Evolutionary conservation across 2,113 vertebrate species (phyloP), one percentile per base, ranked within the genome.

Genomic region (Myotis lucifugus): DNA sequence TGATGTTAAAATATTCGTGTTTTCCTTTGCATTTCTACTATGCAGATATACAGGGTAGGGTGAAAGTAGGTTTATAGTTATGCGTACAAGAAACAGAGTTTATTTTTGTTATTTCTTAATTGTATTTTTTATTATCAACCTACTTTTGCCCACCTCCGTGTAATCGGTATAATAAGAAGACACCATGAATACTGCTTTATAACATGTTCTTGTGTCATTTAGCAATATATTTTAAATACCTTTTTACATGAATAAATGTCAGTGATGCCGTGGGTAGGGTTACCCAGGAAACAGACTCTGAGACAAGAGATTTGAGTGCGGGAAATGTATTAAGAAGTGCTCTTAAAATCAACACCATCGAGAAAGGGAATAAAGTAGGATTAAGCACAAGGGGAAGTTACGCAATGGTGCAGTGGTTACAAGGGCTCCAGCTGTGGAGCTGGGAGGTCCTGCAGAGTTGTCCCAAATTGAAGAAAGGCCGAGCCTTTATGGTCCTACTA

Each of bases 161-260:
- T 85, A 81, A 85, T 85, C 59, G 46, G 27, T 76, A 76, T 85
- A 84, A 83, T 83, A 89, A 79, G 66, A 93, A 83, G 79, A 84
- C 48, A 61, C 77, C 59, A 72, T 74, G 56, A 10, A 11, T 88
- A 34, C 50, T 89, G 46, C 67, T 91, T 72, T 91, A 25, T 72
- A 83, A 27, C 27, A 67, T 93, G 34, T 77, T 66, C 21, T 85
- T 72, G 19, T 91, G 34, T 93, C 93, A 82, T 59, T 93, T 50
- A 82, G 52, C 79, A 95, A 87, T 83, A 69, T 86, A 86, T 93
- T 95, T 95, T 72, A 74, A 77, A 76, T 48, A 61, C 86, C 74
- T 89, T 85, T 89, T 92, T 76, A 90, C 11, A 8, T 66, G n/a
- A 93, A 77, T 91, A 85, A 76, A 90, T 93, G 66, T 81, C 52